Base-by-base conservation (phyloP, 2,888 invertebrate species). In the Theristus sp. region DNA sequence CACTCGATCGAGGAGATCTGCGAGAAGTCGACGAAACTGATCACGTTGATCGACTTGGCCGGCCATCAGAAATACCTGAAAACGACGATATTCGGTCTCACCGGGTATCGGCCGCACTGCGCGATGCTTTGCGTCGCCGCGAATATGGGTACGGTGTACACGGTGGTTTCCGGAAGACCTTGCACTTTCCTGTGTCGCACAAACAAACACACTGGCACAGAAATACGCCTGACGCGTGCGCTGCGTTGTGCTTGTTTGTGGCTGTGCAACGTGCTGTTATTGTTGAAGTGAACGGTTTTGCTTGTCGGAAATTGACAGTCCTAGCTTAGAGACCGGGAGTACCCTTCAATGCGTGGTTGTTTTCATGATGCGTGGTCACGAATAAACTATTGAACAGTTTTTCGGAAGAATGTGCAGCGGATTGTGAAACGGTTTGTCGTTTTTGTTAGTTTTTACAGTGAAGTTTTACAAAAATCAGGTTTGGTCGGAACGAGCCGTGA, bases 401-500 rank as follows among this genome's bases (percentile, higher is more conserved):
- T n/a, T n/a, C n/a, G n/a, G n/a, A n/a, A n/a, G n/a, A n/a, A n/a
- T n/a, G n/a, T n/a, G n/a, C n/a, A n/a, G n/a, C n/a, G n/a, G n/a
- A n/a, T n/a, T n/a, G n/a, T n/a, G n/a, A n/a, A n/a, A n/a, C n/a
- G n/a, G n/a, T n/a, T n/a, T n/a, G n/a, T n/a, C n/a, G n/a, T n/a
- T n/a, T n/a, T n/a, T n/a, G n/a, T n/a, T n/a, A n/a, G n/a, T n/a
- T n/a, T n/a, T n/a, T n/a, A n/a, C n/a, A n/a, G n/a, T n/a, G n/a
- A n/a, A n/a, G 38, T 38, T 38, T 17, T 38, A 38, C 6, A 38
- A 38, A 38, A 38, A 38, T 38, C 57, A 24, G 96, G 96, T 59
- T 88, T 98, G 65, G 87, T 94, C 64, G 96, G 96, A 63, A 96
- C 94, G 90, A 91, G 93, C 0, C 94, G 94, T 64, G 79, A 79